phyloP scores from a whole-genome alignment of 2,888 invertebrate genomes.

The Ennomos erosarius region DNA sequence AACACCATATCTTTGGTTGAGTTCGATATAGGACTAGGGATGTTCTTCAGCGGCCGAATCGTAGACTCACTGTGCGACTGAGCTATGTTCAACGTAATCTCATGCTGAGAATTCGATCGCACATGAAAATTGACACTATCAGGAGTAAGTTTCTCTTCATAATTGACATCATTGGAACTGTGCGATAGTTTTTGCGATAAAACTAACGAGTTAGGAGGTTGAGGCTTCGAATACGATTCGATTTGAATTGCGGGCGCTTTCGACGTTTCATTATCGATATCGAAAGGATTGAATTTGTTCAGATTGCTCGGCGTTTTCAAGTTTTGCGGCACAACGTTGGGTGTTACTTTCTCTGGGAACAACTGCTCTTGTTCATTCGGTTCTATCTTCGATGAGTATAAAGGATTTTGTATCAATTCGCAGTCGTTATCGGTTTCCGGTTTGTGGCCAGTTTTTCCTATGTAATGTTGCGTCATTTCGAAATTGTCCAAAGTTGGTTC shows the following conservation, averaged over 20 bases:
- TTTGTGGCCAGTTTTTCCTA: constrained; percentile 63
- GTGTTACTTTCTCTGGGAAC: constrained; percentile 85
- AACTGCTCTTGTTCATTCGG: constrained; percentile 73
- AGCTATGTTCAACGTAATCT: constrained; percentile 89
- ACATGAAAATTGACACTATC: constrained; percentile 62
- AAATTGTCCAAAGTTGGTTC: constrained; percentile 81
- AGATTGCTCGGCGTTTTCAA: constrained; percentile 69
- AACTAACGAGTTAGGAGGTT: constrained; percentile 83
- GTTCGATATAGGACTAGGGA: constrained; percentile 88
- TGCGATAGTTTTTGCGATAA: constrained; percentile 88
- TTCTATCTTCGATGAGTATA: constrained; percentile 80
- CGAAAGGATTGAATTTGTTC: constrained; percentile 72
- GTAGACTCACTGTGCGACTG: constrained; percentile 93
- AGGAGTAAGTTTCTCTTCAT: constrained; percentile 51
- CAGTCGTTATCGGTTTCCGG: constrained; percentile 69
- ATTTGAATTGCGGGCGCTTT: constrained; percentile 88
- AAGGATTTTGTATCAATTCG: constrained; percentile 75
- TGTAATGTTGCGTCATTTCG: constrained; percentile 79
- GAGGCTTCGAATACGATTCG: constrained; percentile 60
- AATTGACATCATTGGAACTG: constrained; percentile 88
- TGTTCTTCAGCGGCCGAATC: constrained; percentile 87
- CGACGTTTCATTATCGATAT: constrained; percentile 45
- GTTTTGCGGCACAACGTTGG: constrained; percentile 58
- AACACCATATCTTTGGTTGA: constrained; percentile 88
- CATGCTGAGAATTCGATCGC: constrained; percentile 87